Conservation (phyloP, 2,113 vertebrate genomes). For the Narcine bancroftii region DNA sequence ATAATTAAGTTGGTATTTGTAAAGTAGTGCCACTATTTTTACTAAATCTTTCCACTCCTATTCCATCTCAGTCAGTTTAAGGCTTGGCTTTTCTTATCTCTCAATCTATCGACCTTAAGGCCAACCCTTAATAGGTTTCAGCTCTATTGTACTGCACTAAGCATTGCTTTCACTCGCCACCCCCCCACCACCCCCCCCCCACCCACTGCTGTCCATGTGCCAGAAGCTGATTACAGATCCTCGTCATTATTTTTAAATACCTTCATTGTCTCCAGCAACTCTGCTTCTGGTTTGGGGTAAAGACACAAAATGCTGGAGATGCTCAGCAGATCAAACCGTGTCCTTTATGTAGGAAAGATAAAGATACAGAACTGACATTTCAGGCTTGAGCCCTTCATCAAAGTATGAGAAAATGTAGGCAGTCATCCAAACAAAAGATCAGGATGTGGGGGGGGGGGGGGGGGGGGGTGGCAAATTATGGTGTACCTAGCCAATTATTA, state of each 20-base stretch:
- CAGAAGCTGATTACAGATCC: background rate
- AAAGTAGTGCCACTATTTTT: too few species aligned
- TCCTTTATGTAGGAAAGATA: too few species aligned
- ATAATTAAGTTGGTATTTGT: too few species aligned
- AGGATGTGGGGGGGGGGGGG: too few species aligned
- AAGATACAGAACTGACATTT: too few species aligned
- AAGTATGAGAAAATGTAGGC: too few species aligned
- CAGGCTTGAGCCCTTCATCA: too few species aligned
- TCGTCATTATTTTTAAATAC: background rate
- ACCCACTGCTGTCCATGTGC: background rate
- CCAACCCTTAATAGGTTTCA: background rate
- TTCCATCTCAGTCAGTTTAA: background rate
- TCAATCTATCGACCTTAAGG: background rate
- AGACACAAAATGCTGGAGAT: too few species aligned
- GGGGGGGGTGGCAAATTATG: too few species aligned
- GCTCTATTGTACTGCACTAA: background rate
- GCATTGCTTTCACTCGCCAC: background rate
- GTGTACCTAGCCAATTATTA: background rate
- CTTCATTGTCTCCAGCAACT: background rate
- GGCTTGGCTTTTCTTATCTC: background rate
- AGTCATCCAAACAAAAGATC: too few species aligned
- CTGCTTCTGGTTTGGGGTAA: too few species aligned
- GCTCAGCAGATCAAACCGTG: too few species aligned
- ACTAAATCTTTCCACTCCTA: background rate
- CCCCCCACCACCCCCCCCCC: background rate